Evolutionary conservation across 2,797 vertebrate genomes (phyloP), one percentile per base, ranked within the genome.

Genomic region (Coregonus ussuriensis): DNA sequence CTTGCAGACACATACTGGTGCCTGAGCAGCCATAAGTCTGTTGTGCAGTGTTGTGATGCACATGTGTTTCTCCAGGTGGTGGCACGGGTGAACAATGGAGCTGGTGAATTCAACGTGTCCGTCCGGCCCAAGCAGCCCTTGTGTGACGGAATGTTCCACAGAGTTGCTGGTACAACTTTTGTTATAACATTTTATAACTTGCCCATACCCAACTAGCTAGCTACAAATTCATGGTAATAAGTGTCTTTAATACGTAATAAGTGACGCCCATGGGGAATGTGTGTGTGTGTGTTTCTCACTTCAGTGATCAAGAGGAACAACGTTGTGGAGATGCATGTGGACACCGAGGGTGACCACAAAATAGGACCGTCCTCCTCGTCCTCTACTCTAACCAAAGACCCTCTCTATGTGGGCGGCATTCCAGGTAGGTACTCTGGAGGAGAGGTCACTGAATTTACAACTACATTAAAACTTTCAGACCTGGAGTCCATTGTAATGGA

Each of bases 81-180:
- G 4, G 96, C 93, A 21, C 91, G 89, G 80, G 93, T 95, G 72
- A 94, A 92, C 85, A 95, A 93, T 53, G 95, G 93, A 67, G 92
- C 90, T 65, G 95, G 95, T 47, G 89, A 92, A 62, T 96, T 96
- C 83, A 91, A 84, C 73, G 94, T 92, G 41, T 96, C 95, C 0
- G 91, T 99, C 77, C 92, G 86, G 74, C 95, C 96, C 4, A 91
- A 94, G 84, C 87, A 85, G 18, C 88, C 94, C 77, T 88, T 99
- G 29, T 96, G 96, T 87, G 93, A 97, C 21, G 96, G 96, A 31
- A 86, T 83, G 54, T 97, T 96, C 93, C 97, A 99, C 83, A 94
- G 94, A 6, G 90, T 99, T 79, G 91, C 95, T 95, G 97, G 98
- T 98, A 95, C 3, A 79, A 70, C 21, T 18, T 47, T 13, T 31